phyloP scores from a whole-genome alignment of 1,140 invertebrate genomes.

The Hesperophylax magnus region DNA sequence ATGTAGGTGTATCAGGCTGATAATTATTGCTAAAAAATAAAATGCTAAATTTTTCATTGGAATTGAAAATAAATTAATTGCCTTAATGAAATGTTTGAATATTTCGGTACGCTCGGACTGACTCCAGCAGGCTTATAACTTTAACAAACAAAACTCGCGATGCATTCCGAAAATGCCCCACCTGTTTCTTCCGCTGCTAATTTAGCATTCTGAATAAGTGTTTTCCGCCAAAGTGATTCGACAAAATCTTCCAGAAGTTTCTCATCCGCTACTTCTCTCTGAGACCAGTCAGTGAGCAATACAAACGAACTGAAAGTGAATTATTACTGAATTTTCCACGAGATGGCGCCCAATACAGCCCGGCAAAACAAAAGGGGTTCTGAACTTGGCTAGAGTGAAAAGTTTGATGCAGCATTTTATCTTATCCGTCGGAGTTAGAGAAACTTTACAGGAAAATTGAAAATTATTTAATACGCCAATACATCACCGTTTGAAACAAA shows the following conservation, averaged over 20 bases:
- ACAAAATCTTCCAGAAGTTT: neutral
- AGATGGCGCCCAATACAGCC: neutral
- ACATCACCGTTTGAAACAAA: neutral
- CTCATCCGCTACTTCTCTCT: neutral
- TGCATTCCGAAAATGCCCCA: neutral
- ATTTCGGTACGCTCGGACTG: too few relatives aligned
- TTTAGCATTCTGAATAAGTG: slow-evolving; percentile 7
- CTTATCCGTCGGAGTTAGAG: neutral
- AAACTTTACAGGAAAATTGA: slow-evolving; percentile 15
- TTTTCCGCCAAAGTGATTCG: neutral
- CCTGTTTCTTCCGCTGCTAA: neutral
- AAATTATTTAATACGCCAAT: slow-evolving; percentile 7
- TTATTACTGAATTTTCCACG: slow-evolving; percentile 49
- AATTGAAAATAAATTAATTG: too few relatives aligned
- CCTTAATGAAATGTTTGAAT: too few relatives aligned
- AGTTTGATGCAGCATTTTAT: slow-evolving; percentile 22
- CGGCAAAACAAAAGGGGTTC: neutral
- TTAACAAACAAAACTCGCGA: too few relatives aligned
- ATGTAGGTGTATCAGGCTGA: too few relatives aligned
- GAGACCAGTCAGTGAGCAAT: slow-evolving; percentile 1
- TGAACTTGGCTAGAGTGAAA: slow-evolving; percentile 11
- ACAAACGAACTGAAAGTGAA: slow-evolving; percentile 52
- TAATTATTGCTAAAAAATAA: too few relatives aligned
- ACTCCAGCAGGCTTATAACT: too few relatives aligned
- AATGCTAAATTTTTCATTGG: too few relatives aligned